A percentile compares a stretch with the other conserved stretches of the same genome.
Evolutionary conservation across 2,888 invertebrate species (phyloP).

Genomic region (Molanna angustata): DNA sequence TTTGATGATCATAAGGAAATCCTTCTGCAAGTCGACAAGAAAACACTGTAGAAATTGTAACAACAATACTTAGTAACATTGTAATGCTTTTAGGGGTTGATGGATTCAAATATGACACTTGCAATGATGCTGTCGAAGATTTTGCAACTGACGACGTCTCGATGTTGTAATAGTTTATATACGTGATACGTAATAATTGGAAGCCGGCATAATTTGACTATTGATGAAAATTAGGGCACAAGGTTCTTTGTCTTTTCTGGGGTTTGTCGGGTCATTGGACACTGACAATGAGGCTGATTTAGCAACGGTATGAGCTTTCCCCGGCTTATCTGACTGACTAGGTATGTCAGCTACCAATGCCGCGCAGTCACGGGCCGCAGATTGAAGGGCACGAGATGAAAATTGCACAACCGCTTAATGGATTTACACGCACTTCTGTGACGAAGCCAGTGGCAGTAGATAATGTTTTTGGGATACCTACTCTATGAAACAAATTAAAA

Average conservation of each 20-base stretch:
- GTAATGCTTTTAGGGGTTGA: too few species aligned
- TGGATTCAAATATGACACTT: too few species aligned
- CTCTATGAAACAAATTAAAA: too few species aligned
- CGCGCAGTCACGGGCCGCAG: constrained; percentile 13
- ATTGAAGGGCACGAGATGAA: background rate
- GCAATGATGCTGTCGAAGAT: too few species aligned
- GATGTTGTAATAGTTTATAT: constrained; percentile 4
- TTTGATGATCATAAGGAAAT: constrained; percentile 5
- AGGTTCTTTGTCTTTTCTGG: constrained; percentile 16
- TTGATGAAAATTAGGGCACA: constrained; percentile 15
- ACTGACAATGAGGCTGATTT: constrained; percentile 24
- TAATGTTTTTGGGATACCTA: too few species aligned
- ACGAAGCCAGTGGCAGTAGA: too few species aligned
- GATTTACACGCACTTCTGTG: constrained; percentile 11
- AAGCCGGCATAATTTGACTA: background rate
- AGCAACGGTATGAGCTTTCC: too few species aligned
- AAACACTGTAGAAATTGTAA: too few species aligned
- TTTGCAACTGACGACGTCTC: constrained; percentile 7
- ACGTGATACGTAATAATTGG: constrained; percentile 7
- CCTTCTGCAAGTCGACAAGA: constrained; percentile 2
- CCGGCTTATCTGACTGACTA: too few species aligned
- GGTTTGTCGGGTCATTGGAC: constrained; percentile 26
- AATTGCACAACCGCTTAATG: constrained; percentile 6
- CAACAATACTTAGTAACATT: too few species aligned
- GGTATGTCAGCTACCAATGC: constrained; percentile 18